These are phyloP conservation scores for Zelleria hepariella DNA, from an alignment of 2,888 invertebrate genomes.

Conservation along the genomic window DNA sequence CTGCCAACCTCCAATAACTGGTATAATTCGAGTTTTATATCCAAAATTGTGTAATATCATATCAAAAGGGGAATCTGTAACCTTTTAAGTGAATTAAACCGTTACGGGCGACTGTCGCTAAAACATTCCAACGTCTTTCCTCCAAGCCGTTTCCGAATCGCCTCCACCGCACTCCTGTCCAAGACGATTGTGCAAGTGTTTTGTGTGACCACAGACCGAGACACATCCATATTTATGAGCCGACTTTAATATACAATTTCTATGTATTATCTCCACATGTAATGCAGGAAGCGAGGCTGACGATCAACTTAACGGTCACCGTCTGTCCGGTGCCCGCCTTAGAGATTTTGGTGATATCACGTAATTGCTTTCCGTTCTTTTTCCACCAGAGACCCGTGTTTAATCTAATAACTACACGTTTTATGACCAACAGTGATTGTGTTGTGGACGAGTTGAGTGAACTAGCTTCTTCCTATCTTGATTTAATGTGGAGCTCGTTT, in stretches of 20 bases:
- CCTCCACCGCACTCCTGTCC: slow-evolving; percentile 27
- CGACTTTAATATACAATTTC: slow-evolving; percentile 70
- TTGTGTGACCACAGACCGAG: slow-evolving; percentile 64
- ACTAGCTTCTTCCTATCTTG: background rate
- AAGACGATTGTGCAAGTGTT: slow-evolving; percentile 60
- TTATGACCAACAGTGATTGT: slow-evolving; percentile 9
- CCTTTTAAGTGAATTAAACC: too few species aligned
- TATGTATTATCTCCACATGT: slow-evolving; percentile 67
- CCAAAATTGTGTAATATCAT: too few species aligned
- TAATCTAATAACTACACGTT: slow-evolving; percentile 15
- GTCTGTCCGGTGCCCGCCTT: slow-evolving; percentile 21
- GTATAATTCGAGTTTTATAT: too few species aligned
- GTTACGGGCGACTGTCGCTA: background rate
- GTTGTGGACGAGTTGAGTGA: slow-evolving; percentile 5
- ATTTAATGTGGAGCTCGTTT: background rate
- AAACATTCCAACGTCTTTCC: background rate
- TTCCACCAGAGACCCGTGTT: slow-evolving; percentile 11
- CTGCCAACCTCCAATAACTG: too few species aligned
- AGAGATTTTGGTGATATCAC: slow-evolving; percentile 39
- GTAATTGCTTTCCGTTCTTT: slow-evolving; percentile 36
- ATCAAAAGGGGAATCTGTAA: too few species aligned
- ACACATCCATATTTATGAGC: slow-evolving; percentile 70
- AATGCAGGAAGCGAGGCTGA: slow-evolving; percentile 63
- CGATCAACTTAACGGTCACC: slow-evolving; percentile 67
- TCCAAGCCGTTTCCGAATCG: background rate